These are phyloP conservation scores for Balaenoptera acutorostrata DNA, from an alignment of 2,113 vertebrate species.

Conservation along the genomic window DNA sequence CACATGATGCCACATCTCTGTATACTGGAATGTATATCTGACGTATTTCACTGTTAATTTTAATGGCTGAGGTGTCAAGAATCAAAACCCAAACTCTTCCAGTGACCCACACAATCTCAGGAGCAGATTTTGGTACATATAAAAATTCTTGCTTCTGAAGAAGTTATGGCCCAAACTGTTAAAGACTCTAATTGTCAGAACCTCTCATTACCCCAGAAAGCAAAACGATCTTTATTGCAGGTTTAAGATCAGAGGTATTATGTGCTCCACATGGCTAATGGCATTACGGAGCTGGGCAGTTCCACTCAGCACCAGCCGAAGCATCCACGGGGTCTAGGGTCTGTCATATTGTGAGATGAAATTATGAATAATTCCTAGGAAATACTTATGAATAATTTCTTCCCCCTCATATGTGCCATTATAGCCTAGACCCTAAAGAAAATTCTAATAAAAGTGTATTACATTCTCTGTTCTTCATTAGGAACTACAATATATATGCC, in stretches of 20 bases:
- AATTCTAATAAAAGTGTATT: conserved; percentile 58
- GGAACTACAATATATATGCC: conserved; percentile 4
- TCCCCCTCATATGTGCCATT: background rate
- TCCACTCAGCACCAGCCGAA: background rate
- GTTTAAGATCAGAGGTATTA: background rate
- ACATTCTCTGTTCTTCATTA: conserved; percentile 62
- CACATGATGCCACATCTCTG: background rate
- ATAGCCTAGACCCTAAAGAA: conserved; percentile 31
- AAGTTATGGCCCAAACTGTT: background rate
- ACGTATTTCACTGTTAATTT: background rate
- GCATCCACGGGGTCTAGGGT: conserved; percentile 11
- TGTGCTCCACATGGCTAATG: background rate
- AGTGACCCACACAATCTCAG: background rate
- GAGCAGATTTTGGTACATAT: background rate
- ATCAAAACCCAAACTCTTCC: background rate
- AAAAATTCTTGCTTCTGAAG: background rate
- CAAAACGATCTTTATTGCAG: background rate
- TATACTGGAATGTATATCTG: background rate
- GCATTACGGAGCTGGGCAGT: background rate
- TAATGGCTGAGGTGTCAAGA: background rate
- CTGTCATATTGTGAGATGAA: conserved; percentile 22
- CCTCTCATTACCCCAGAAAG: background rate
- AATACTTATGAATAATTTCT: conserved; percentile 56
- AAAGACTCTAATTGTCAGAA: conserved; percentile 3
- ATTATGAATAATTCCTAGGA: conserved; percentile 60